Evolutionary conservation across 1,140 invertebrate species (phyloP).

Genomic region (Drosophila parvula): DNA sequence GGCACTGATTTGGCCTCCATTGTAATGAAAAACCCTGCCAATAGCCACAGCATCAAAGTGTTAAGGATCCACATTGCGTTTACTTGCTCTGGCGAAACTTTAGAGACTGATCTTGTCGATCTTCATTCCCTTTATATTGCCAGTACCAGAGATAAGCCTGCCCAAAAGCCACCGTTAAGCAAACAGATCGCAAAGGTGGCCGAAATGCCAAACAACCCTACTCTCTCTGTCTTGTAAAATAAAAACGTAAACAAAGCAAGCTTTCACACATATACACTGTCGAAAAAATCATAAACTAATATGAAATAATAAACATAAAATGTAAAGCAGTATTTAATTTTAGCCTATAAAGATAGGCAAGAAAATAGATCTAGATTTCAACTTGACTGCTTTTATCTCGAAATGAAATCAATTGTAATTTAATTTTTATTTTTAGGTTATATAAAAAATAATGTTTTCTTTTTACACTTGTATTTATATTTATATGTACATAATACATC

Average conservation of each 20-base stretch:
- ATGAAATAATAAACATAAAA: too few relatives aligned
- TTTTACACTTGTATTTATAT: too few relatives aligned
- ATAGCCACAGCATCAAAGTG: conserved; percentile 1
- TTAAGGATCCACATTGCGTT: conserved; percentile 32
- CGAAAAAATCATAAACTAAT: not conserved
- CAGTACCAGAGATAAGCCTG: not conserved
- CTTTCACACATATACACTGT: conserved; percentile 14
- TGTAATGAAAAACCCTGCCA: conserved; percentile 12
- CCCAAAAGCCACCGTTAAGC: conserved; percentile 1
- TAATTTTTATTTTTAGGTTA: not conserved
- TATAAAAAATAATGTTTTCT: not conserved
- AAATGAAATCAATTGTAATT: too few relatives aligned
- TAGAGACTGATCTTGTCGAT: conserved; percentile 42
- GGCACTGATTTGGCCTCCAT: conserved; percentile 8
- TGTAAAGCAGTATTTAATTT: not conserved
- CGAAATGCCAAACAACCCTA: not conserved
- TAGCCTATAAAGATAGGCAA: too few relatives aligned
- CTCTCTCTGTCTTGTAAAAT: conserved; percentile 17
- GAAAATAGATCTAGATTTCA: too few relatives aligned
- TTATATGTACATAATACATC: not conserved
- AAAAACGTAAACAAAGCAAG: conserved; percentile 37
- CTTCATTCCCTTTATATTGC: conserved; percentile 13
- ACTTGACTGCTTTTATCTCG: too few relatives aligned
- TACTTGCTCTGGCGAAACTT: conserved; percentile 39
- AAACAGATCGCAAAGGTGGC: not conserved